Evolutionary conservation across 1,140 invertebrate species (phyloP).

Genomic region (Leucophenga varia): DNA sequence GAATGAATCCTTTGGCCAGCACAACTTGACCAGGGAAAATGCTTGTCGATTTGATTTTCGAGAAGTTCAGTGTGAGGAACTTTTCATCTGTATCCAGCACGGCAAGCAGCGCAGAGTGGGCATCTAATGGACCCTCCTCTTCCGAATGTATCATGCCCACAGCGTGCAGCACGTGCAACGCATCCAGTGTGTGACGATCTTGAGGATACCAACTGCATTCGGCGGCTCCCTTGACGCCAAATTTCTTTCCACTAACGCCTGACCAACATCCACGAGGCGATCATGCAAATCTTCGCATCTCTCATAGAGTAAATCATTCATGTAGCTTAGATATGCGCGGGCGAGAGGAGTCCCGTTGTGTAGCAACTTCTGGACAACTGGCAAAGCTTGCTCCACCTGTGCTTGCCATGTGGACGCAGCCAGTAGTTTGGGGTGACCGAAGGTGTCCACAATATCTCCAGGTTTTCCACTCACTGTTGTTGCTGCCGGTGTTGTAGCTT

Average conservation of each 20-base stretch:
- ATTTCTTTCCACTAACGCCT: constrained; percentile 32
- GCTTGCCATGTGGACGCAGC: constrained; percentile 23
- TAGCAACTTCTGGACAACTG: constrained; percentile 26
- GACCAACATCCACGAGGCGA: constrained; percentile 25
- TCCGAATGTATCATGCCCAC: constrained; percentile 76
- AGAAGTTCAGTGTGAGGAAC: constrained; percentile 63
- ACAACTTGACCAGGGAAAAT: constrained; percentile 86
- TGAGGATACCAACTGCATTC: constrained; percentile 41
- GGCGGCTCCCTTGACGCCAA: constrained; percentile 23
- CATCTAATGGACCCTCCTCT: constrained; percentile 68
- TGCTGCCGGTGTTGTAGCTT: background rate
- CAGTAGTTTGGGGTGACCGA: constrained; percentile 37
- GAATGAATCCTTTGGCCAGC: constrained; percentile 71
- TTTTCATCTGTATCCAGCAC: constrained; percentile 61
- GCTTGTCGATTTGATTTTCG: constrained; percentile 67
- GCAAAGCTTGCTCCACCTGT: constrained; percentile 25
- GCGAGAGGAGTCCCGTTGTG: constrained; percentile 27
- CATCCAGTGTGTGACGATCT: too few relatives aligned
- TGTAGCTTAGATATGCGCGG: constrained; percentile 26
- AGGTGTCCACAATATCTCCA: constrained; percentile 35
- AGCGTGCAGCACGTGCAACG: constrained; percentile 36
- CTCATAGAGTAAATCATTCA: constrained; percentile 35
- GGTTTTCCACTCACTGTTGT: constrained; percentile 15
- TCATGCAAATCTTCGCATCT: constrained; percentile 31
- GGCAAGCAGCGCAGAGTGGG: constrained; percentile 69